A percentile compares a stretch with the other conserved stretches of the same genome.
phyloP scores from a whole-genome alignment of 2,113 vertebrate genomes.

The Antigone vipio region DNA sequence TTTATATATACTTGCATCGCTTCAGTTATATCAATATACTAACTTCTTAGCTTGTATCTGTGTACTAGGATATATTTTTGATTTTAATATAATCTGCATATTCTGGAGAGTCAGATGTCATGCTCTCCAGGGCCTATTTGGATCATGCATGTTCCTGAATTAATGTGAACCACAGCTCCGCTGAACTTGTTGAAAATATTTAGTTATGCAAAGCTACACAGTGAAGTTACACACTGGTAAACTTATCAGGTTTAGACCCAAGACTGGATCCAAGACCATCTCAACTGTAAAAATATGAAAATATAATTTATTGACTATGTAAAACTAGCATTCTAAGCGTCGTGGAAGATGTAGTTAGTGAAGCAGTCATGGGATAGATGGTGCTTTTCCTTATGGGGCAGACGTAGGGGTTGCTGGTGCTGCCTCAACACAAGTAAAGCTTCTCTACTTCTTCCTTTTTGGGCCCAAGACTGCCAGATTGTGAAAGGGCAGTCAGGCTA shows the following conservation, averaged over 20 bases:
- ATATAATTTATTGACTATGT: not conserved
- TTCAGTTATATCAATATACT: not conserved
- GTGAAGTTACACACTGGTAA: not conserved
- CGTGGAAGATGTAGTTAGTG: not conserved
- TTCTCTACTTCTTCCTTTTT: not conserved
- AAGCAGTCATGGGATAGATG: not conserved
- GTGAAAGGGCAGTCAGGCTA: not conserved
- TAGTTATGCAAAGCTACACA: not conserved
- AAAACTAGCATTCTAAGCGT: not conserved
- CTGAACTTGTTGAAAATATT: not conserved
- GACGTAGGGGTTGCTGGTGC: fast-evolving
- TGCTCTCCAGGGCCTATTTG: not conserved
- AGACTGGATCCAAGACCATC: not conserved
- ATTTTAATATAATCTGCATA: not conserved
- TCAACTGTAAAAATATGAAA: not conserved
- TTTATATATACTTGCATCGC: not conserved
- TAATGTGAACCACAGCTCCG: not conserved
- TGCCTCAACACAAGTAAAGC: not conserved
- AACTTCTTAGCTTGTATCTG: not conserved
- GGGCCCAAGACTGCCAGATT: not conserved
- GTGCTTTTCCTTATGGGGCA: not conserved
- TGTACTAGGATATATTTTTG: not conserved
- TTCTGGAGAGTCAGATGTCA: not conserved
- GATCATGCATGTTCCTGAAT: not conserved
- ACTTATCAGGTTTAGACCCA: not conserved